Conservation (phyloP, 2,888 invertebrate genomes). For the Agrochola litura region DNA sequence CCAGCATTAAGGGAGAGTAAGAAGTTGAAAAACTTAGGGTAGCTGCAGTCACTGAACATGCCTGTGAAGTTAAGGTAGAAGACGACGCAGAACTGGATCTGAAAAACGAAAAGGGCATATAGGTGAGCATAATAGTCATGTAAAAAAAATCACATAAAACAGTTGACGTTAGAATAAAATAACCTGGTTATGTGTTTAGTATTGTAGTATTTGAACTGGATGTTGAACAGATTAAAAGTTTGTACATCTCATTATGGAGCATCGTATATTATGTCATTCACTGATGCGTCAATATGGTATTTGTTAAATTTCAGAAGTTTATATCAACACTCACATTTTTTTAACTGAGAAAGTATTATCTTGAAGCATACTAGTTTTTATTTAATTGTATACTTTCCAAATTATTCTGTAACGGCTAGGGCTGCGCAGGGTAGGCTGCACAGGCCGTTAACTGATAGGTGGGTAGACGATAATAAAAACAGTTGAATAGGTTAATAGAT, state of each 20-base stretch:
- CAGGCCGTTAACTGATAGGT: too few relatives aligned
- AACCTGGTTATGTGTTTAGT: background rate
- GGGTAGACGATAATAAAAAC: too few relatives aligned
- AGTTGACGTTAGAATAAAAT: background rate
- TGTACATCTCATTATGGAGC: background rate
- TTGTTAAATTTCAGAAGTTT: background rate
- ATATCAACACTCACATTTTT: background rate
- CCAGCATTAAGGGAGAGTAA: slow-evolving; percentile 92
- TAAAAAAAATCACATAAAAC: background rate
- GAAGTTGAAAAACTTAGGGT: slow-evolving; percentile 92
- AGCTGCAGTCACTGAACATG: slow-evolving; percentile 93
- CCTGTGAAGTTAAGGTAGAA: slow-evolving; percentile 93
- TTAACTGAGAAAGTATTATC: too few relatives aligned
- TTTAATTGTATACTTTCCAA: too few relatives aligned
- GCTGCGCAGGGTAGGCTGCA: too few relatives aligned
- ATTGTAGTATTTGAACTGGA: background rate
- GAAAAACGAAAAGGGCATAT: slow-evolving; percentile 32
- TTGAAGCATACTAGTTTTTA: too few relatives aligned
- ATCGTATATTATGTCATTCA: background rate
- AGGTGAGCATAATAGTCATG: background rate
- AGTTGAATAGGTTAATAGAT: too few relatives aligned
- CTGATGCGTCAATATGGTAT: background rate
- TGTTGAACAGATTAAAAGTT: background rate
- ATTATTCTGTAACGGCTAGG: too few relatives aligned
- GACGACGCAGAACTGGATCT: slow-evolving; percentile 93